A percentile compares a stretch with the other conserved stretches of the same genome.
Conservation (phyloP, 2,797 vertebrate genomes). For the Clangula hyemalis region DNA sequence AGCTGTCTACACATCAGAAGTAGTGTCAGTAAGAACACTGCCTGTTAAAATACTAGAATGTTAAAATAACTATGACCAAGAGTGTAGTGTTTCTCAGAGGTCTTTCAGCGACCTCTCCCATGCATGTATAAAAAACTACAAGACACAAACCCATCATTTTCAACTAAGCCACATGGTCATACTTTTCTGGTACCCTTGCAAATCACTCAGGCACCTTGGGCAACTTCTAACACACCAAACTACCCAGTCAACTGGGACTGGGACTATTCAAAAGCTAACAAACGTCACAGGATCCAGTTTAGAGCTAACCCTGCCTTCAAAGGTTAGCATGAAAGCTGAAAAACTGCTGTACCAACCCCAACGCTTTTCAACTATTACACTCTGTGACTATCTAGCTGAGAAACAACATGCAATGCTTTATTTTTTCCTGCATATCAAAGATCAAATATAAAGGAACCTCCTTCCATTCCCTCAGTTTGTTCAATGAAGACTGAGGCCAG, state of each 20-base stretch:
- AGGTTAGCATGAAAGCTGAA: not conserved
- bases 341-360: not conserved
- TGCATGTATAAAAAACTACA: not conserved
- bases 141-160: not conserved
- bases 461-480: not conserved
- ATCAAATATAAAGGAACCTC: not conserved
- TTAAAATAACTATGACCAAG: not conserved
- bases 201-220: not conserved
- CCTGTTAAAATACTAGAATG: not conserved
- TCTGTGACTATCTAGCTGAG: not conserved
- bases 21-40: not conserved
- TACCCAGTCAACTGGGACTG: rapidly evolving
- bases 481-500: not conserved
- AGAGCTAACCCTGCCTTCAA: not conserved
- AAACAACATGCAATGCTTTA: not conserved
- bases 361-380: not conserved
- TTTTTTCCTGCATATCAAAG: not conserved
- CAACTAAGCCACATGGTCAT: not conserved
- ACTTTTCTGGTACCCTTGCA: not conserved
- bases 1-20: not conserved
- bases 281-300: not conserved
- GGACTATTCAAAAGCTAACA: not conserved
- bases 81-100: not conserved
- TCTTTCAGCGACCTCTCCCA: not conserved
- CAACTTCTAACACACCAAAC: not conserved